These are phyloP conservation scores for Pseudomyrmex sp. DNA, from an alignment of 1,140 invertebrate genomes.

Conservation along the genomic window DNA sequence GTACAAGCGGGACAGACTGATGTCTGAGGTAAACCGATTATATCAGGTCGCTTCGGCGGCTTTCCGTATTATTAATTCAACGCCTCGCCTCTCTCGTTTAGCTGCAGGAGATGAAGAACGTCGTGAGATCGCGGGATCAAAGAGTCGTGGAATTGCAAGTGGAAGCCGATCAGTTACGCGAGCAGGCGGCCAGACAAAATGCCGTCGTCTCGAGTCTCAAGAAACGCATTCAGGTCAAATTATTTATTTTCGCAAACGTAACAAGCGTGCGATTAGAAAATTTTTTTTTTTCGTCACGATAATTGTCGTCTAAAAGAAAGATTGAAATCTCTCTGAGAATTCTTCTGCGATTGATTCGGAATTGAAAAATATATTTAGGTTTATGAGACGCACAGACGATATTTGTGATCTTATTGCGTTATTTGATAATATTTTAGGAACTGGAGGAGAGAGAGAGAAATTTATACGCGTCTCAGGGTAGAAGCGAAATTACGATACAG, in stretches of 20 bases:
- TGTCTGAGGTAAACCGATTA: constrained; percentile 87
- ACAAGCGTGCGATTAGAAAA: constrained; percentile 11
- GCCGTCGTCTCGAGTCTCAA: constrained; percentile 91
- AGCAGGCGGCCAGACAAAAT: constrained; percentile 92
- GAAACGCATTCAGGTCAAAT: constrained; percentile 89
- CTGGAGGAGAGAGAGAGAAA: constrained; percentile 90
- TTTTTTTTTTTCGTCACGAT: not conserved
- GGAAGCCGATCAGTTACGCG: constrained; percentile 90
- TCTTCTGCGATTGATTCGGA: not conserved
- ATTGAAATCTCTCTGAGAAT: not conserved
- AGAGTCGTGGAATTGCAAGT: constrained; percentile 88
- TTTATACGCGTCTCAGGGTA: constrained; percentile 86
- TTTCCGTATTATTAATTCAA: constrained; percentile 28
- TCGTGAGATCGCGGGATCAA: constrained; percentile 88
- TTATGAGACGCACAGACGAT: too few species aligned
- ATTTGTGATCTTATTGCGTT: not conserved
- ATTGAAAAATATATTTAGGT: too few species aligned
- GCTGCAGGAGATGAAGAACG: constrained; percentile 89
- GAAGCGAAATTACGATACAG: constrained; percentile 90
- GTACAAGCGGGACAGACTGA: constrained; percentile 92
- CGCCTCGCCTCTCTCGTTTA: constrained; percentile 68
- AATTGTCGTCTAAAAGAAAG: not conserved
- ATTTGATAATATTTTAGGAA: constrained; percentile 82
- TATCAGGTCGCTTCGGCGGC: not conserved
- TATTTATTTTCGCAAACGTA: not conserved